Evolutionary conservation across 2,113 vertebrate genomes (phyloP), one percentile per base, ranked within the genome.

Genomic region (Cebus imitator): DNA sequence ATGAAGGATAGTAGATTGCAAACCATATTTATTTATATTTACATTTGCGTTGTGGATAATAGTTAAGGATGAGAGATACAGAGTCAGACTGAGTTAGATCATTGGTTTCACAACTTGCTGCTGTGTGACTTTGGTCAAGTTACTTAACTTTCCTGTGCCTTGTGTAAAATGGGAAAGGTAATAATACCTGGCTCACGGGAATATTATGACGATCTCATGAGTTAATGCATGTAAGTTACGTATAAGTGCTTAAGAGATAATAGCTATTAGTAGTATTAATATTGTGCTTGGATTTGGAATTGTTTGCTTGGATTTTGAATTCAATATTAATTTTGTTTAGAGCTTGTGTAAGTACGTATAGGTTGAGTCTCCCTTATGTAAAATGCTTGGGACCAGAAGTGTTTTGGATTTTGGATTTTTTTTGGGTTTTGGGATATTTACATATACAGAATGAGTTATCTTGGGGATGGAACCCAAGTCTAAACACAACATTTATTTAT

Each of bases 271-370:
- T 93, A 48, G 18, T 84, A 70, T 61, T 94, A 92, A 61, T 45
- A 90, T 35, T 92, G 25, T 92, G 6, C 14, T 91, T 61, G n/a
- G 8, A 52, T 92, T 95, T 94, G 95, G 27, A 91, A 75, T 95
- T 83, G 3, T 61, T 30, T 92, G 6, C 16, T 92, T 61, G 32
- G 8, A 52, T 92, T 95, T 94, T 97, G 50, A 91, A 61, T 95
- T 83, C 12, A 92, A 1, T 55, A 50, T 96, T 79, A 43, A 52
- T 79, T 27, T 23, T 86, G 25, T 92, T 87, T 17, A 64, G 27
- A 87, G 48, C 94, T 94, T 92, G n/a, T 91, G 10, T 17, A 52
- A 52, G 50, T 16, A 40, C 40, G 70, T 37, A 20, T 18, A 70
- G 68, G 35, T 43, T 75, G 72, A 45, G 72, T 45, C 40, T 75